Evolutionary conservation across 2,797 vertebrate genomes (phyloP), one percentile per base, ranked within the genome.

Genomic region (Anguilla pacifica): DNA sequence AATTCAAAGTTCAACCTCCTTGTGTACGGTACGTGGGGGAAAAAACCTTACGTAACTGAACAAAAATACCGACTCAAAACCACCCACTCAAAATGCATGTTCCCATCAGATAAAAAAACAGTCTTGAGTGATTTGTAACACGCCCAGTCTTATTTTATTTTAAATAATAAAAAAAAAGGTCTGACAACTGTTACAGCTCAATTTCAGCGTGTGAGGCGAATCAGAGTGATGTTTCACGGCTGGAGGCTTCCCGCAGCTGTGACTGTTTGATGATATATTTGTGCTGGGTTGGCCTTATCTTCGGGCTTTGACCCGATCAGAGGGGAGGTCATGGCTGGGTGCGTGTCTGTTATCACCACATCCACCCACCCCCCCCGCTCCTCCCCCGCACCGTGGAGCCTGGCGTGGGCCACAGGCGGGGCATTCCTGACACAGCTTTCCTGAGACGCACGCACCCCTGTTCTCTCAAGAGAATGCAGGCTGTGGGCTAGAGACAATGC

Each of bases 401-500:
- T 91, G 89, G 77, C 89, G 88, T 89, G 84, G 90, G 90, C 81
- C 39, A 13, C 84, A 87, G 87, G 86, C 88, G 87, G 86, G 83
- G 72, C 86, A 74, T 86, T 84, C 87, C 85, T 91, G 87, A 92
- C 53, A 11, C 90, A 87, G 91, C 92, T 92, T 89, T 83, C 93
- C 88, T 89, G 67, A 89, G 87, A 94, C 94, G 81, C 93, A 93
- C 93, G 91, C 93, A 91, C 93, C 91, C 90, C 94, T 94, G 93
- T 93, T 95, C 92, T 94, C 87, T 84, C 81, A 39, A 91, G 91
- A 90, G 88, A 94, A 95, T 95, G 94, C 94, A 95, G 94, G 95
- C 93, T 96, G 94, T 91, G 95, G 94, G 93, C 92, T 84, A 31
- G 90, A 94, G 93, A 96, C 94, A 97, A 96, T 95, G 86, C 88